phyloP scores from a whole-genome alignment of 2,888 invertebrate genomes.

The Onchidella celtica region DNA sequence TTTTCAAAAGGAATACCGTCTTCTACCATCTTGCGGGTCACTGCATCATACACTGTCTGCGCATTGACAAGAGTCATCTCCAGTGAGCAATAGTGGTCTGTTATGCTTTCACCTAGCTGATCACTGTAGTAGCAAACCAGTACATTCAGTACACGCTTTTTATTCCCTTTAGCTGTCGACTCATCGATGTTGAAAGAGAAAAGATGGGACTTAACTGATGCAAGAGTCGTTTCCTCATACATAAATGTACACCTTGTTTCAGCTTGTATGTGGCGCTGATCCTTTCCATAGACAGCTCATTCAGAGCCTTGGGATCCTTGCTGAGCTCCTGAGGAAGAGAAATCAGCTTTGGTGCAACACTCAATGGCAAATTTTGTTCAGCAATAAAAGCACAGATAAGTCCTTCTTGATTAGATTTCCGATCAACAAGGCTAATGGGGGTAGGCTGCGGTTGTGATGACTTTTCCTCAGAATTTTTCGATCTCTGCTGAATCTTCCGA shows the following conservation, averaged over 20 bases:
- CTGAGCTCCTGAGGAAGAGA: not conserved
- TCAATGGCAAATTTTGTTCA: not conserved
- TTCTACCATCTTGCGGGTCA: not conserved
- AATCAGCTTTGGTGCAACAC: not conserved
- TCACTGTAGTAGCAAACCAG: not conserved
- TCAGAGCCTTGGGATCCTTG: not conserved
- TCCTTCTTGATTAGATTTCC: not conserved
- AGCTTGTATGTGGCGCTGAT: constrained; percentile 9
- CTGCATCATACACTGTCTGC: not conserved
- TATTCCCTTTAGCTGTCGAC: not conserved
- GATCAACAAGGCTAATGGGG: not conserved
- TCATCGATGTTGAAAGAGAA: constrained; percentile 16
- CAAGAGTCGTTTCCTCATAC: not conserved
- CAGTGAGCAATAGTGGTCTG: constrained; percentile 5
- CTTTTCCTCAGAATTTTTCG: too few species aligned
- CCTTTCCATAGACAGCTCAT: not conserved
- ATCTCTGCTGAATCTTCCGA: too few species aligned
- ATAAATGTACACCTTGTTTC: not conserved
- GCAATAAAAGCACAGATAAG: not conserved
- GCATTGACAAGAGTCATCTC: constrained; percentile 7
- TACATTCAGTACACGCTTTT: not conserved
- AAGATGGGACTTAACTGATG: not conserved
- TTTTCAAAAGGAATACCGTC: not conserved
- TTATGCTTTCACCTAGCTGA: not conserved
- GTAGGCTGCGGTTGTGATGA: not conserved